These are phyloP conservation scores for Pelodiscus sinensis DNA, from an alignment of 2,113 vertebrate genomes.

Conservation along the genomic window DNA sequence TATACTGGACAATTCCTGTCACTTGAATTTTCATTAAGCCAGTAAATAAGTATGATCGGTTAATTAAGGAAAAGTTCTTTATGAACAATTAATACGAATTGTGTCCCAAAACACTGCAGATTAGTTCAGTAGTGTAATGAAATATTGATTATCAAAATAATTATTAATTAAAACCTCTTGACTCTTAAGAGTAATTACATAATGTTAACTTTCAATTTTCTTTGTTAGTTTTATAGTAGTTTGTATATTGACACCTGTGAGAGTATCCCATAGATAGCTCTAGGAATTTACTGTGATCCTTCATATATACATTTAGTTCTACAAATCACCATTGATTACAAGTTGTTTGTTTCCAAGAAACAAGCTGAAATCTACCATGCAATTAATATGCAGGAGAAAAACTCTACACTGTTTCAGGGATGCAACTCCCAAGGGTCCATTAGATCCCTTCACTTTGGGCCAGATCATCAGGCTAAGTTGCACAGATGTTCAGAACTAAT, in stretches of 20 bases:
- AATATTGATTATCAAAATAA: neutral
- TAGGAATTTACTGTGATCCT: neutral
- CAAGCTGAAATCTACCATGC: neutral
- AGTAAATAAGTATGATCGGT: neutral
- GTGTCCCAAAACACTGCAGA: neutral
- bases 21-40: neutral
- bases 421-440: neutral
- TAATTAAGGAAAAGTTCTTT: neutral
- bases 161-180: neutral
- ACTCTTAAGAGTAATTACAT: neutral
- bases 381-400: neutral
- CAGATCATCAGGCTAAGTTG: neutral
- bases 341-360: neutral
- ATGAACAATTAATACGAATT: constrained; percentile 13
- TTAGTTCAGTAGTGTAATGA: constrained; percentile 27
- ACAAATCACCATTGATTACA: neutral
- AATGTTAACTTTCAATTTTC: neutral
- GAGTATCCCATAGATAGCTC: neutral
- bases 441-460: neutral
- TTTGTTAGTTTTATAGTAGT: constrained; percentile 8
- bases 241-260: neutral
- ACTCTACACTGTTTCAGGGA: fast-evolving
- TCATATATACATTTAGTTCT: neutral
- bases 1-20: neutral
- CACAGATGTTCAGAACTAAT: fast-evolving